phyloP scores from a whole-genome alignment of 2,113 vertebrate species.

The Sorex araneus region DNA sequence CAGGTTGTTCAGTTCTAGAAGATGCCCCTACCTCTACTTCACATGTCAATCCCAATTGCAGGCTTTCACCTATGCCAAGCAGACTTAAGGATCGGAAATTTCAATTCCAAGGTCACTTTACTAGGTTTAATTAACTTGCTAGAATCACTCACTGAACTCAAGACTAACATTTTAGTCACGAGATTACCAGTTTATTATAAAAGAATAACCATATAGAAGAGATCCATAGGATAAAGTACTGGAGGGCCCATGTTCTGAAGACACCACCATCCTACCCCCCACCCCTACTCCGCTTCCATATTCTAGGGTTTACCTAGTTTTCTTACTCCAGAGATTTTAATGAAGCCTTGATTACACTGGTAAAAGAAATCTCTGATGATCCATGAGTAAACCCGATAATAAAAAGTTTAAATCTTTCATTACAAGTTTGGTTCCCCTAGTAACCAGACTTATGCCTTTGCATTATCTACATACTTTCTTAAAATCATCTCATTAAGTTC shows the following conservation, averaged over 20 bases:
- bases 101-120: too few species aligned
- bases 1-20: not conserved
- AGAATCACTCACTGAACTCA: not conserved
- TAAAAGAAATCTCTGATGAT: not conserved
- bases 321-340: not conserved
- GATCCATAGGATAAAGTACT: not conserved
- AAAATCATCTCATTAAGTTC: not conserved
- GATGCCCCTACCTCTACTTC: not conserved
- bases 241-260: not conserved
- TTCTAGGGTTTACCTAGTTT: too few species aligned
- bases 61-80: too few species aligned
- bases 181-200: slow-evolving; percentile 36
- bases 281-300: too few species aligned
- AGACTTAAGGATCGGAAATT: too few species aligned
- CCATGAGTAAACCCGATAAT: not conserved
- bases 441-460: not conserved
- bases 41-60: too few species aligned
- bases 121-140: not conserved
- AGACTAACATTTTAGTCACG: slow-evolving; percentile 1
- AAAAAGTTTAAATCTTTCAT: slow-evolving; percentile 9
- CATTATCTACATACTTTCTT: not conserved
- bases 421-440: not conserved
- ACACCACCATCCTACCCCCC: too few species aligned
- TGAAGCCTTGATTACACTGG: slow-evolving; percentile 1
- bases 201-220: not conserved